Conservation (phyloP, 2,113 vertebrate genomes). For the Gambusia holbrooki region DNA sequence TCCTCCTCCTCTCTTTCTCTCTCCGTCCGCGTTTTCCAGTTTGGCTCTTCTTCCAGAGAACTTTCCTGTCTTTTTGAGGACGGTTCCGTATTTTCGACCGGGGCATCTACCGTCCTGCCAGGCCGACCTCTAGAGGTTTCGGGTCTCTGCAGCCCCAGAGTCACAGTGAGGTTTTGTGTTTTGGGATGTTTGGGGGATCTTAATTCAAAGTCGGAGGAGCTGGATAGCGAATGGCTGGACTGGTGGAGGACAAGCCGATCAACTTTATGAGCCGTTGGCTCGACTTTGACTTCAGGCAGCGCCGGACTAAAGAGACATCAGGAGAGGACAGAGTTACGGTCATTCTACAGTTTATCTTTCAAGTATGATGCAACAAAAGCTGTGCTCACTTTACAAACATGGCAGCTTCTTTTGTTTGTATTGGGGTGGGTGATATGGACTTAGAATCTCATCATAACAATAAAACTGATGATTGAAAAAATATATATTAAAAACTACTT, state of each 20-base stretch:
- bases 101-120: constrained; percentile 1
- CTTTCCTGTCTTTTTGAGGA: background rate
- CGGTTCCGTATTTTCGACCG: background rate
- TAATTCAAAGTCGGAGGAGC: constrained; percentile 40
- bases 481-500: too few relatives aligned
- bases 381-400: background rate
- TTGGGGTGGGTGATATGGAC: too few relatives aligned
- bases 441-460: too few relatives aligned
- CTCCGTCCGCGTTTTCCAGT: constrained; percentile 3
- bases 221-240: constrained; percentile 47
- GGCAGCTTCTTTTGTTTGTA: too few relatives aligned
- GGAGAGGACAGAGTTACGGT: background rate
- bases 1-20: constrained; percentile 12
- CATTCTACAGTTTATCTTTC: background rate
- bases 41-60: constrained; percentile 6
- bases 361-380: background rate
- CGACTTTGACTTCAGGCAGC: constrained; percentile 6
- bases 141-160: constrained; percentile 49
- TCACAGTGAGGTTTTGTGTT: background rate
- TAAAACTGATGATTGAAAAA: too few relatives aligned
- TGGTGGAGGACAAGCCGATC: constrained; percentile 63
- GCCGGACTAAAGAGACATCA: constrained; percentile 35
- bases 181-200: background rate
- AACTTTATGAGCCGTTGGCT: constrained; percentile 12
- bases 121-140: constrained; percentile 68